These are phyloP conservation scores for Phyllotreta striolata DNA, from an alignment of 2,888 invertebrate species.

Conservation along the genomic window DNA sequence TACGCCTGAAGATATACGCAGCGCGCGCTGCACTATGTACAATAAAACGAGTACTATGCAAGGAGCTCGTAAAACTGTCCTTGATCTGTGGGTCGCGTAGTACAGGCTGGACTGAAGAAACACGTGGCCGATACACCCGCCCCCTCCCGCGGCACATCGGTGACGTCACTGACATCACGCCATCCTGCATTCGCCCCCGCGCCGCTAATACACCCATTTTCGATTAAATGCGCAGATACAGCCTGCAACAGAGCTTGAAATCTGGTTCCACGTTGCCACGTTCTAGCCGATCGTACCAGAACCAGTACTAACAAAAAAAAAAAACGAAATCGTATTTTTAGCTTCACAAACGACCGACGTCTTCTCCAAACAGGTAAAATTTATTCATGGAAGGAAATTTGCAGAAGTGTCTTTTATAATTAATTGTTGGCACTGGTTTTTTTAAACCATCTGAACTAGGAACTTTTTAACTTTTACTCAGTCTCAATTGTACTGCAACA, in stretches of 20 bases:
- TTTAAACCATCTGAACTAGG: no score
- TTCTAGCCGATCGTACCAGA: conserved; percentile 15
- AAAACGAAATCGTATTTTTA: background rate
- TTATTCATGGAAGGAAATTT: no score
- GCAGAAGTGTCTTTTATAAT: no score
- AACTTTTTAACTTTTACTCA: no score
- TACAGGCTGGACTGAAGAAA: conserved; percentile 56
- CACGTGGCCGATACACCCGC: conserved; percentile 56
- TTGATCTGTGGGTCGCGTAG: conserved; percentile 64
- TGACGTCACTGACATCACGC: conserved; percentile 61
- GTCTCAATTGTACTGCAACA: no score
- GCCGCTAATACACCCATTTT: conserved; percentile 54
- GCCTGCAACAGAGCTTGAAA: conserved; percentile 57
- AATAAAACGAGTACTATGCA: conserved; percentile 60
- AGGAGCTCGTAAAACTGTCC: conserved; percentile 63
- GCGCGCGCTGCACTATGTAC: conserved; percentile 54
- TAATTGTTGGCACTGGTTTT: no score
- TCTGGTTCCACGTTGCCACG: conserved; percentile 42
- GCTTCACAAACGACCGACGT: no score
- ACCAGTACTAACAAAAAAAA: conserved; percentile 20
- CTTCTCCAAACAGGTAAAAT: no score
- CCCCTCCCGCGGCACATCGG: conserved; percentile 40
- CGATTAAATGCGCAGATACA: conserved; percentile 60
- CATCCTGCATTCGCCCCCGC: conserved; percentile 55
- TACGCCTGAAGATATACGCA: conserved; percentile 49